Percentiles rank a stretch among this genome's conserved stretches.
phyloP scores from a whole-genome alignment of 2,113 vertebrate genomes.

The Eulemur macaco region DNA sequence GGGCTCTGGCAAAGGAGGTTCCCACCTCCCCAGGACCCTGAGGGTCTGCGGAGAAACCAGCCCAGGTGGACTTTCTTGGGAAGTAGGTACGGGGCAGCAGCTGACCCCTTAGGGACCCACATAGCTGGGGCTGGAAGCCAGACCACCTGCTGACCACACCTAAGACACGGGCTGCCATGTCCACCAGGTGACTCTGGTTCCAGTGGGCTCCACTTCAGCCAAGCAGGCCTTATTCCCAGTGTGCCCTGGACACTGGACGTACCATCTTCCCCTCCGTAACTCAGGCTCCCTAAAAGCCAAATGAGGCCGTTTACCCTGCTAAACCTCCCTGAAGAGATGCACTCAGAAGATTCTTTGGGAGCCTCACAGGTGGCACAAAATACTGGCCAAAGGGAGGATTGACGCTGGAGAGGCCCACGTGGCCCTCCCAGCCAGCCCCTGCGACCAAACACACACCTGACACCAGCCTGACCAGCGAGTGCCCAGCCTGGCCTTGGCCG shows the following conservation, averaged over 20 bases:
- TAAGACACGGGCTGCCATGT: neutral
- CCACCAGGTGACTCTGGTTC: neutral
- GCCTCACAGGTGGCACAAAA: neutral
- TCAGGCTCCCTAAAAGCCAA: neutral
- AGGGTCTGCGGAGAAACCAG: neutral
- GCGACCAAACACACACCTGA: neutral
- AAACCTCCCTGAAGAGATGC: neutral
- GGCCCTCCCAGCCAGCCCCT: neutral
- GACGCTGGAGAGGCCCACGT: neutral
- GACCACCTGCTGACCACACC: neutral
- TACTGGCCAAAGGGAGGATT: fast-evolving
- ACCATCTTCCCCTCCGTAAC: neutral
- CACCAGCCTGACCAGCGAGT: neutral
- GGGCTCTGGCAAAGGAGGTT: neutral
- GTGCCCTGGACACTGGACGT: neutral
- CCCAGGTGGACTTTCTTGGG: neutral
- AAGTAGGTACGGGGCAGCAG: neutral
- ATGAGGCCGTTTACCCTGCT: neutral
- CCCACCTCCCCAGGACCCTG: neutral
- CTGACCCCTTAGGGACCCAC: neutral
- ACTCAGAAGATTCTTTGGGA: neutral
- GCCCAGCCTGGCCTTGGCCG: too few relatives aligned
- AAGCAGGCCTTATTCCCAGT: neutral
- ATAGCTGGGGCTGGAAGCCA: neutral
- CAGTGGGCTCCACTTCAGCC: neutral